Evolutionary conservation across 2,113 vertebrate genomes (phyloP), one percentile per base, ranked within the genome.

Genomic region (Theristicus caerulescens): DNA sequence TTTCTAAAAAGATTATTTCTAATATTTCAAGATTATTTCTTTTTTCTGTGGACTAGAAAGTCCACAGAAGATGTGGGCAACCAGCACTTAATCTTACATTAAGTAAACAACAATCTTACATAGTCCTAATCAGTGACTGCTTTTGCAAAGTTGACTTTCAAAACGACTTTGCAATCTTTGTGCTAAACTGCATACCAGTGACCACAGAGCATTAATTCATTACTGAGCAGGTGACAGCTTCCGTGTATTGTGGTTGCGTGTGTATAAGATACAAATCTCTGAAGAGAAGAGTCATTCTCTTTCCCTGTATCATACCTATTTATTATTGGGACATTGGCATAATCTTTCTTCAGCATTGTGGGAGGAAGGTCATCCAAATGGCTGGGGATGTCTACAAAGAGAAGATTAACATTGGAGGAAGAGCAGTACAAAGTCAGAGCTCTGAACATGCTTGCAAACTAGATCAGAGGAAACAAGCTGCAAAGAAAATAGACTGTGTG

Each of bases 331-430:
- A 99, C 85, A 6, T 98, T 95, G 46, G 97, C 90, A 83, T 99
- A 99, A 44, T 99, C 98, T 92, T 96, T 98, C 98, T 98, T 99
- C 96, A 99, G 95, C 92, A 98, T 96, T 10, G 98, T 98, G 47
- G 98, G 96, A 44, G 98, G 88, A 16, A 98, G 98, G 84, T 99
- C 99, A 90, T 98, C 97, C 55, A 99, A 97, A 31, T 98, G 99
- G 96, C 98, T 99, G 67, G 96, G 96, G 55, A 74, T 82, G n/a
- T 80, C 99, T 99, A 65, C 47, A 89, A 91, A 49, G 51, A 90
- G 70, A 82, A 88, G 16, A 72, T 6, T 3, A 51, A 70, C n/a
- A 11, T 25, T 13, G 61, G 61, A 67, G 81, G 46, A 65, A 62
- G 16, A 59, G 82, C 38, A 47, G 49, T 13, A 42, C 40, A 72